Base-by-base conservation (phyloP, 1,140 invertebrate genomes). In the Drosophila willistoni region DNA sequence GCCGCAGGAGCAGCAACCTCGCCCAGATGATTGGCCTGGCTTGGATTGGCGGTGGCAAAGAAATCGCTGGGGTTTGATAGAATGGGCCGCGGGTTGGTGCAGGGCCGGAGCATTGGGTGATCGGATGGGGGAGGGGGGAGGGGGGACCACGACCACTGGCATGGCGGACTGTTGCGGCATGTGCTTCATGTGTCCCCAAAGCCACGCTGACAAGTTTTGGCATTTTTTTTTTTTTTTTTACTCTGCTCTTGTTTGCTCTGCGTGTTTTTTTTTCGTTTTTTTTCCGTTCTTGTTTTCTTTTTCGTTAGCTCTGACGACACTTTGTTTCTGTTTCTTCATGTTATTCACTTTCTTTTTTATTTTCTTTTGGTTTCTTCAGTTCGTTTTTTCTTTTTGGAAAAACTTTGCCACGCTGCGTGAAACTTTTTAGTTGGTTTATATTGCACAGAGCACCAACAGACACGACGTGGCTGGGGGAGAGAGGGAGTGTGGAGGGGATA, bases 391-490 rank as follows among this genome's bases (percentile, higher is more conserved):
- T 39, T 51, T 64, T 19, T 54, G 10, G 17, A 0, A 10, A 33
- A 77, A 77, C 76, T 75, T 78, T 78, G 44, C 44, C 61, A 60
- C 76, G 75, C 76, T 78, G 76, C 76, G 76, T 78, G 74, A 77
- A 78, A 78, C 76, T 78, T 78, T 78, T 77, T 68, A 78, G 68
- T 78, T 78, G 76, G 74, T 72, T 78, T 72, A 72, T 77, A 72
- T 78, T 61, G 68, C 74, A 62, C 66, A 55, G 36, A 55, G 73
- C 44, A 62, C 55, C 7, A 29, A 64, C 6, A 13, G 13, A 36
- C 6, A 36, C 17, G 59, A 59, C 2, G 6, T 1, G 13, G 7
- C 19, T 22, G 13, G 7, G 34, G 3, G 0, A 41, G 19, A 13
- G 33, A 19, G 19, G 3, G 12, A 34, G 56, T 2, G 25, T 10